These are phyloP conservation scores for Schizopygopsis malacanthus DNA, from an alignment of 2,797 vertebrate species.

Conservation along the genomic window DNA sequence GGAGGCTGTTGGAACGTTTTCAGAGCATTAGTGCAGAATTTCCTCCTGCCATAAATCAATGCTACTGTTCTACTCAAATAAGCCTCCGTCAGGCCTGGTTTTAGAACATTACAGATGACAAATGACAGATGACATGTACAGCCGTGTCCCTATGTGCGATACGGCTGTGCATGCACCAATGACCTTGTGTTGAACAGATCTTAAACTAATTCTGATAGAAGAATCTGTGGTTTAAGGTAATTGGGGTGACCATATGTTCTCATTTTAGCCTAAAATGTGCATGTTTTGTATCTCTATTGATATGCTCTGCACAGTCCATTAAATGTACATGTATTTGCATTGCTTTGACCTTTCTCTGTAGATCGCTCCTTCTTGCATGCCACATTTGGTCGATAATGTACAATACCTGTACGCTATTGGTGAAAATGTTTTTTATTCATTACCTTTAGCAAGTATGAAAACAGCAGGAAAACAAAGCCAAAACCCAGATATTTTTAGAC, in stretches of 20 bases:
- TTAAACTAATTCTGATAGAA: background rate
- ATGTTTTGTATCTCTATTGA: background rate
- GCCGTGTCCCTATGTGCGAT: background rate
- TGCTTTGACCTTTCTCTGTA: background rate
- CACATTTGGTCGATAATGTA: too few species aligned
- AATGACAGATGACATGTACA: too few species aligned
- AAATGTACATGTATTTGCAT: background rate
- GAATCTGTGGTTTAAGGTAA: background rate
- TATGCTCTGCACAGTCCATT: background rate
- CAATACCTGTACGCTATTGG: too few species aligned
- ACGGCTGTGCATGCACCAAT: background rate
- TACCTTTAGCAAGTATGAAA: background rate
- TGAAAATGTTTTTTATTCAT: background rate
- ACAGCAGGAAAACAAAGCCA: background rate
- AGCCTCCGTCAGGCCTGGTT: background rate
- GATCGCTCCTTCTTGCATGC: background rate
- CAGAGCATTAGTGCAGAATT: constrained; percentile 21
- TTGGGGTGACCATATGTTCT: background rate
- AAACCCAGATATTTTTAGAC: background rate
- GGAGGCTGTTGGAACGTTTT: constrained; percentile 3
- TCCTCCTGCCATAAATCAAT: constrained; percentile 25
- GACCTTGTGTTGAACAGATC: constrained; percentile 37
- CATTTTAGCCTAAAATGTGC: background rate
- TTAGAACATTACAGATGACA: constrained; percentile 40
- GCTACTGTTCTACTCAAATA: constrained; percentile 12